Evolutionary conservation across 2,888 invertebrate species (phyloP), one percentile per base, ranked within the genome.

Genomic region (Smittia sp.): DNA sequence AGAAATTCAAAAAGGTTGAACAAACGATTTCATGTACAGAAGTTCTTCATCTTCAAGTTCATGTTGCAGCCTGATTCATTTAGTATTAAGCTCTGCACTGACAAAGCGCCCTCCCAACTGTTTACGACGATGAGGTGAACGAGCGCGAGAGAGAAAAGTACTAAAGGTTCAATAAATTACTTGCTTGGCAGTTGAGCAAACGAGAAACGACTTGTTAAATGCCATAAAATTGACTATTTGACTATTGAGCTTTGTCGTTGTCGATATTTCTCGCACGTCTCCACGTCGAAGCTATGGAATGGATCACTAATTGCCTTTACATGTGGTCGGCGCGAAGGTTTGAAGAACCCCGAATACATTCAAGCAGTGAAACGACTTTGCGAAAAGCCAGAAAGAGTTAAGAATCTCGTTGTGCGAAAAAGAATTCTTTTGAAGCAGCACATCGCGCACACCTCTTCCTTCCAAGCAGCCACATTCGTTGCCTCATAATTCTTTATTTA

Each of bases 401-500:
- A 46, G 15, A 46, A 46, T 46, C 46, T 46, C 11, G 46, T 15
- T 46, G 46, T 46, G 46, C 46, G 46, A 46, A 46, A 32, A 63
- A 63, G 27, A 63, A 63, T 27, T 27, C 27, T 27, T 63, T 25
- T 25, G 63, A 63, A n/a, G 63, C 9, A 58, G 20, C 63, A 27
- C 63, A 27, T 24, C 63, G 63, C 63, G 27, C 63, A 63, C 63
- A 63, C 63, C 63, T 63, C 20, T 63, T 63, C 63, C 63, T 63
- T 63, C n/a, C 20, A 63, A 27, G 22, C 15, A 15, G 63, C 63
- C 63, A 63, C 46, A 68, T 68, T 68, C 68, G 24, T 41, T 58
- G 63, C 63, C 63, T 63, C 63, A 63, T 63, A 63, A 27, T 63
- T 63, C 63, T 63, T 63, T 63, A 27, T 63, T 52, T 54, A 69